A percentile compares a stretch with the other conserved stretches of the same genome.
phyloP scores from a whole-genome alignment of 2,797 vertebrate species.

The Xenopus petersii region DNA sequence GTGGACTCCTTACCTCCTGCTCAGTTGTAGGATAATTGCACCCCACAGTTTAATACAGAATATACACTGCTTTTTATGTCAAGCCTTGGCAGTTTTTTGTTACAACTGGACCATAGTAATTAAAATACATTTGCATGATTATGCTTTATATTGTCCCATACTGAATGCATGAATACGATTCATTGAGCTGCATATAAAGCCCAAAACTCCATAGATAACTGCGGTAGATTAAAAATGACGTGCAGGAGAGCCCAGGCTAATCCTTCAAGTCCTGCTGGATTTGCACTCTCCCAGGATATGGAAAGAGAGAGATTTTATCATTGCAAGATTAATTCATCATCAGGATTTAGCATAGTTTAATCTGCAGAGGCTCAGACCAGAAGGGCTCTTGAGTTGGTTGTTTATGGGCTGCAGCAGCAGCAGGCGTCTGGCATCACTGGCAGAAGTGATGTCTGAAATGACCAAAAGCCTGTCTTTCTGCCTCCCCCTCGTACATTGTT shows the following conservation, averaged over 20 bases:
- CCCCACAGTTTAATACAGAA: no score
- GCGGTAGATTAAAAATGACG: conserved; percentile 38
- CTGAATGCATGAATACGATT: no score
- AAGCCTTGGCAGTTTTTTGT: no score
- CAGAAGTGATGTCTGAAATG: conserved; percentile 65
- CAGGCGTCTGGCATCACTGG: conserved; percentile 41
- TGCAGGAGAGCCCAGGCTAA: conserved; percentile 37
- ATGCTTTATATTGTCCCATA: no score
- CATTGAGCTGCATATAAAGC: conserved; percentile 4
- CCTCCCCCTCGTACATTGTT: conserved; percentile 49
- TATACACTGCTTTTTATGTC: no score
- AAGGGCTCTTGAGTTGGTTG: conserved; percentile 54
- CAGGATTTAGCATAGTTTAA: conserved; percentile 74
- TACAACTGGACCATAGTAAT: no score
- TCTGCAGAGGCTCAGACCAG: conserved; percentile 68
- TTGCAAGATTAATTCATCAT: conserved; percentile 72
- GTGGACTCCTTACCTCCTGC: no score
- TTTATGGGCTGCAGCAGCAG: conserved; percentile 48
- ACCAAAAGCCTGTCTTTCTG: conserved; percentile 59
- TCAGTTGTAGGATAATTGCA: no score
- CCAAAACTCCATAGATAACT: conserved; percentile 32
- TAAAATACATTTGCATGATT: no score
- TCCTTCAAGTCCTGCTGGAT: conserved; percentile 50
- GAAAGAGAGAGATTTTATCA: conserved; percentile 63
- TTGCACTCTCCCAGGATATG: conserved; percentile 56